Percentiles rank a stretch among this genome's conserved stretches.
These are phyloP conservation scores for Sepiola atlantica DNA, from an alignment of 2,888 invertebrate species.

Conservation along the genomic window DNA sequence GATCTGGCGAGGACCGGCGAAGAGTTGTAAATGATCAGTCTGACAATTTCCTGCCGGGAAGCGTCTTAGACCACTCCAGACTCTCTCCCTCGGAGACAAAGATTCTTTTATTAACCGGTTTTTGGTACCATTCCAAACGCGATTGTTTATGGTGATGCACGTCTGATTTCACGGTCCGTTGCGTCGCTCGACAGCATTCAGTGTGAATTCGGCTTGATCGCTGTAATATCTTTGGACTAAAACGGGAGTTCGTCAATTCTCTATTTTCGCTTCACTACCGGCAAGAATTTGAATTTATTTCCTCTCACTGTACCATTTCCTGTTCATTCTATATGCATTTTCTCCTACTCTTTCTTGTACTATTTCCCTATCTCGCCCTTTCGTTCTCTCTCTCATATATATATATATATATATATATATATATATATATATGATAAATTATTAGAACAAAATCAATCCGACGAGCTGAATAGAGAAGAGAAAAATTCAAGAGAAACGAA, in stretches of 20 bases:
- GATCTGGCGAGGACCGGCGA: neutral
- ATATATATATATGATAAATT: too few species aligned
- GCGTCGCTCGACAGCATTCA: neutral
- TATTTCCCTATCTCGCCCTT: too few species aligned
- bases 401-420: too few species aligned
- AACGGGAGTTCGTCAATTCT: neutral
- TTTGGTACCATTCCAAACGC: neutral
- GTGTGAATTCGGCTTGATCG: neutral
- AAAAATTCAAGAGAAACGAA: too few species aligned
- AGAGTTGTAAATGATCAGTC: neutral
- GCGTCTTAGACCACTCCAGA: neutral
- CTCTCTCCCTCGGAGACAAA: neutral
- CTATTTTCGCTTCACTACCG: neutral
- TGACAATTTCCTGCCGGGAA: conserved; percentile 1
- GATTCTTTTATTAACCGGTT: neutral
- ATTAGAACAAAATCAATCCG: too few species aligned
- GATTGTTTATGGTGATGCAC: neutral
- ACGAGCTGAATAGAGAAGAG: too few species aligned
- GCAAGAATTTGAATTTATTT: neutral
- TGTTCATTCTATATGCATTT: too few species aligned
- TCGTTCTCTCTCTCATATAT: too few species aligned
- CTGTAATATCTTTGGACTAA: neutral
- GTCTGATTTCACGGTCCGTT: neutral
- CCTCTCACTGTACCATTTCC: too few species aligned
- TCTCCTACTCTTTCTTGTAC: too few species aligned